phyloP scores from a whole-genome alignment of 64 coral and sea anemone genomes.

The Anthopleura sola region DNA sequence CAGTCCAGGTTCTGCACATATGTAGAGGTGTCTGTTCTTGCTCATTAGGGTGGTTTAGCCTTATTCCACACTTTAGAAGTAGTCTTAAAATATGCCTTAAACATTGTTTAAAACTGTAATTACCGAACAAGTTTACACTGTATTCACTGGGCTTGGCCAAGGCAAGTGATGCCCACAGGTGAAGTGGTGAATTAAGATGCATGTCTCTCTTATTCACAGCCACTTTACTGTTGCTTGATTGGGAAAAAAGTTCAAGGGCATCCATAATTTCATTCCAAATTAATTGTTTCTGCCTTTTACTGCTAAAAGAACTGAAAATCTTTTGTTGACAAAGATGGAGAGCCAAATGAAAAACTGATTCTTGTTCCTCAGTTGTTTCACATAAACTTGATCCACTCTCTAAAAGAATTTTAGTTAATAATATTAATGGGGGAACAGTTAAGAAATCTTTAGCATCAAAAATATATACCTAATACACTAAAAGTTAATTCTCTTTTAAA shows the following conservation, averaged over 20 bases:
- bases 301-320: background rate
- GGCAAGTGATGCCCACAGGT: background rate
- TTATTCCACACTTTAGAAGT: background rate
- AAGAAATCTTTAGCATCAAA: too few species aligned
- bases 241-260: background rate
- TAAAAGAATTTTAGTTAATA: too few species aligned
- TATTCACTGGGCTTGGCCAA: background rate
- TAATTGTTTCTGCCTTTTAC: background rate
- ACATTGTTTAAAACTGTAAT: background rate
- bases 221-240: background rate
- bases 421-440: too few species aligned
- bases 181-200: too few species aligned
- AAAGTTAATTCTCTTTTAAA: too few species aligned
- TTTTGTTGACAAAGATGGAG: background rate
- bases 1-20: too few species aligned
- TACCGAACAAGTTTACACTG: background rate
- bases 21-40: background rate
- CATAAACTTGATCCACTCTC: too few species aligned
- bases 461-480: too few species aligned
- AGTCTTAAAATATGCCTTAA: background rate
- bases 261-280: background rate
- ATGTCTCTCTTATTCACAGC: background rate
- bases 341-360: background rate
- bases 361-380: background rate
- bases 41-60: background rate